These are phyloP conservation scores for Vulpes ferrilata DNA, from an alignment of 2,113 vertebrate species.

Conservation along the genomic window DNA sequence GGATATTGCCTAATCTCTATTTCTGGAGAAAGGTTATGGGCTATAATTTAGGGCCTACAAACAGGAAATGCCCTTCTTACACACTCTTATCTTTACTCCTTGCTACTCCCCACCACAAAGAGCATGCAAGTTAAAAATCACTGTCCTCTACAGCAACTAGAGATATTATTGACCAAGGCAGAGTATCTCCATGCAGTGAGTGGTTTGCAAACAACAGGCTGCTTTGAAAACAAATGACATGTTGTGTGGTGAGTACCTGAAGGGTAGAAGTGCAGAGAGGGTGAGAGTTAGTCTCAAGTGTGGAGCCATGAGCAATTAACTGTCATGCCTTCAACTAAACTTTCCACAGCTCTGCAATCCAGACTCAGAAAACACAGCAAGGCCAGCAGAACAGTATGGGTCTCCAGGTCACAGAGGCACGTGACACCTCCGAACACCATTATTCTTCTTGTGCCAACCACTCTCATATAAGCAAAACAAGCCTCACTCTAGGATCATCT, in stretches of 20 bases:
- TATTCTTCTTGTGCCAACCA: conserved; percentile 8
- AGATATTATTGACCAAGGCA: not conserved
- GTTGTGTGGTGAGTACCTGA: conserved; percentile 37
- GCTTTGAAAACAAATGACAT: conserved; percentile 65
- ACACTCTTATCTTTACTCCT: not conserved
- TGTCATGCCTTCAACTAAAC: conserved; percentile 83
- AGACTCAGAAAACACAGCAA: conserved; percentile 62
- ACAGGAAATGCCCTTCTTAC: not conserved
- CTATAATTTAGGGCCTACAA: conserved; percentile 2
- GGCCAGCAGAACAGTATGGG: conserved; percentile 64
- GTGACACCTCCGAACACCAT: not conserved
- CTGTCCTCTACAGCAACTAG: conserved; percentile 17
- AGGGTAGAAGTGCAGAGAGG: conserved; percentile 47
- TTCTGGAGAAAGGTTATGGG: conserved; percentile 8
- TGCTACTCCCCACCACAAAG: not conserved
- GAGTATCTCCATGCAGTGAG: conserved; percentile 85
- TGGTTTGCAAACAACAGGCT: conserved; percentile 72
- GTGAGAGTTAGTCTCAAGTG: conserved; percentile 67
- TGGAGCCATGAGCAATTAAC: conserved; percentile 59
- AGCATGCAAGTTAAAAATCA: conserved; percentile 77
- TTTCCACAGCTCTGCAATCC: conserved; percentile 56
- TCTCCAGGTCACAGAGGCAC: conserved; percentile 64
- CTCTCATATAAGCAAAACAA: conserved; percentile 27
- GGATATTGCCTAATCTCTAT: not conserved
- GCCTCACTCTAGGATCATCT: not conserved